phyloP scores from a whole-genome alignment of 1,140 invertebrate species.

The Grapholita molesta region DNA sequence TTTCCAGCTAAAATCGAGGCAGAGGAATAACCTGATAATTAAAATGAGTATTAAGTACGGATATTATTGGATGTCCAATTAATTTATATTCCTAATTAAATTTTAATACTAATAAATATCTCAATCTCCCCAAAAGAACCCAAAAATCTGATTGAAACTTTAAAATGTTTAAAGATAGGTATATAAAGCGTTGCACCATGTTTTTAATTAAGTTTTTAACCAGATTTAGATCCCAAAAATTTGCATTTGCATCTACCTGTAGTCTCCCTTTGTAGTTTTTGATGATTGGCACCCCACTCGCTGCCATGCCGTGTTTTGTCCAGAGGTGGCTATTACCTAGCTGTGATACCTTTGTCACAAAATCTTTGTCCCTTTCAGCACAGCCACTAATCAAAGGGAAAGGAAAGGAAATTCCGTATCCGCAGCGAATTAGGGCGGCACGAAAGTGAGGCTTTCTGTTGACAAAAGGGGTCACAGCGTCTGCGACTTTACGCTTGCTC shows the following conservation, averaged over 20 bases:
- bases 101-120: no score
- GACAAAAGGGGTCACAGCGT: neutral
- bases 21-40: neutral
- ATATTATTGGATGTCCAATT: neutral
- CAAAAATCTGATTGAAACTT: no score
- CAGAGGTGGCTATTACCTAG: neutral
- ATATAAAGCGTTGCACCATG: no score
- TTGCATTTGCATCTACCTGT: neutral
- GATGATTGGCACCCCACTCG: neutral
- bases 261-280: neutral
- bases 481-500: neutral
- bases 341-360: neutral
- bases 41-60: neutral
- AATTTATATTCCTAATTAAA: no score
- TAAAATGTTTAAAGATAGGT: no score
- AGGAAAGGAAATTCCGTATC: neutral
- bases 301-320: neutral
- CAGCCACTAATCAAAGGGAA: neutral
- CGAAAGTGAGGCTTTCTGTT: neutral
- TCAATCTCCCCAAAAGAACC: no score
- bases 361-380: neutral
- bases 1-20: neutral
- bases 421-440: neutral
- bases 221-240: neutral
- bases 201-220: no score